phyloP scores from a whole-genome alignment of 2,888 invertebrate genomes.

The Acrobasis suavella region DNA sequence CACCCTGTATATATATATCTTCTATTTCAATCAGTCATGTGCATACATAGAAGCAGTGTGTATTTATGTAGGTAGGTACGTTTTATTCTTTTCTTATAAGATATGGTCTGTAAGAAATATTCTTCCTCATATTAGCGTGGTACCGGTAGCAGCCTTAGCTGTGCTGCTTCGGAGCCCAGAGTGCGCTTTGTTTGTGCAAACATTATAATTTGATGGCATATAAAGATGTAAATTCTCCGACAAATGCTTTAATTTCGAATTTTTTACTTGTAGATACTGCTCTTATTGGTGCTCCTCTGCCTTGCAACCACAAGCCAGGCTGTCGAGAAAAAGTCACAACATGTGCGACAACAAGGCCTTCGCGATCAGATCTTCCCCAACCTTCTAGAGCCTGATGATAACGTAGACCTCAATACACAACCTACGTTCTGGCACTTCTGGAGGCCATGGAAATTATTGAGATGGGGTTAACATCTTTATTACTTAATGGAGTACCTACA shows the following conservation, averaged over 20 bases:
- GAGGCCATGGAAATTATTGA: slow-evolving; percentile 54
- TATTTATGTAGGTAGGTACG: too few species aligned
- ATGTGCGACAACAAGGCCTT: slow-evolving; percentile 36
- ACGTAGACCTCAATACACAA: slow-evolving; percentile 44
- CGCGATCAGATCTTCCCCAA: slow-evolving; percentile 39
- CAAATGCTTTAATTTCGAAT: not conserved
- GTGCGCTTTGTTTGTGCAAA: not conserved
- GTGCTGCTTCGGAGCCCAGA: too few species aligned
- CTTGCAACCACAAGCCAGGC: slow-evolving; percentile 46
- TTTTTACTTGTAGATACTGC: slow-evolving; percentile 44
- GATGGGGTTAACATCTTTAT: slow-evolving; percentile 52
- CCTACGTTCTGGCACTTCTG: slow-evolving; percentile 51
- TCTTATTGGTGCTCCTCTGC: slow-evolving; percentile 47
- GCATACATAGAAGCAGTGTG: too few species aligned
- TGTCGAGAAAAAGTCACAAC: slow-evolving; percentile 41
- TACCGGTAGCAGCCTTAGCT: too few species aligned
- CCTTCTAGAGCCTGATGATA: slow-evolving; percentile 34
- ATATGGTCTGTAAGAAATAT: too few species aligned
- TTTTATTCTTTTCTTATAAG: too few species aligned
- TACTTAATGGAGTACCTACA: slow-evolving; percentile 12
- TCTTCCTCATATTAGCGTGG: too few species aligned
- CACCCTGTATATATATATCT: too few species aligned
- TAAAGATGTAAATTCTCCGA: too few species aligned
- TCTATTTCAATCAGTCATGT: too few species aligned
- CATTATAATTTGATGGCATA: not conserved